These are phyloP conservation scores for Musca vetustissima DNA, from an alignment of 1,140 invertebrate species.

Conservation along the genomic window DNA sequence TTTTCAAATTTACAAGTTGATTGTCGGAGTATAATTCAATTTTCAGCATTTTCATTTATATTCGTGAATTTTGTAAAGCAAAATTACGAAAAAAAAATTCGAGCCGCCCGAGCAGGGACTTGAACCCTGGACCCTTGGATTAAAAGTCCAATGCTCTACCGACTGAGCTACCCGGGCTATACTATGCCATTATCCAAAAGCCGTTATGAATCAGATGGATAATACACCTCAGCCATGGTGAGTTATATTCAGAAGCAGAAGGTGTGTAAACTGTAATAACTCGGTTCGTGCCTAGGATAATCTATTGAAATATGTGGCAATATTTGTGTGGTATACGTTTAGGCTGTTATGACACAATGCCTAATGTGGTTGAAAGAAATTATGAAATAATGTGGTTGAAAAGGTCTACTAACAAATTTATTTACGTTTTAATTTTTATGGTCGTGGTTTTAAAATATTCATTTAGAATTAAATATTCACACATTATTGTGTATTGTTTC, in stretches of 20 bases:
- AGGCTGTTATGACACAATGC: background rate
- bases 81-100: constrained; percentile 31
- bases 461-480: no score
- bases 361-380: no score
- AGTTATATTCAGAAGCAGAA: background rate
- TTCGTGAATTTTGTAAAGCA: no score
- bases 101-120: constrained; percentile 73
- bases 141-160: constrained; percentile 77
- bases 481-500: no score
- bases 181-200: background rate
- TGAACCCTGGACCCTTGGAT: constrained; percentile 78
- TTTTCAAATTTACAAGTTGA: no score
- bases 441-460: no score
- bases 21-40: no score
- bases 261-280: no score
- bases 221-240: background rate
- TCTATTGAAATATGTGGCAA: background rate
- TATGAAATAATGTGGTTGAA: no score
- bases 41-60: no score
- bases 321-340: background rate
- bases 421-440: no score
- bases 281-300: background rate
- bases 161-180: constrained; percentile 72
- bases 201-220: background rate
- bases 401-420: no score